Conservation (phyloP, 1,140 invertebrate species). For the Cydia fagiglandana region DNA sequence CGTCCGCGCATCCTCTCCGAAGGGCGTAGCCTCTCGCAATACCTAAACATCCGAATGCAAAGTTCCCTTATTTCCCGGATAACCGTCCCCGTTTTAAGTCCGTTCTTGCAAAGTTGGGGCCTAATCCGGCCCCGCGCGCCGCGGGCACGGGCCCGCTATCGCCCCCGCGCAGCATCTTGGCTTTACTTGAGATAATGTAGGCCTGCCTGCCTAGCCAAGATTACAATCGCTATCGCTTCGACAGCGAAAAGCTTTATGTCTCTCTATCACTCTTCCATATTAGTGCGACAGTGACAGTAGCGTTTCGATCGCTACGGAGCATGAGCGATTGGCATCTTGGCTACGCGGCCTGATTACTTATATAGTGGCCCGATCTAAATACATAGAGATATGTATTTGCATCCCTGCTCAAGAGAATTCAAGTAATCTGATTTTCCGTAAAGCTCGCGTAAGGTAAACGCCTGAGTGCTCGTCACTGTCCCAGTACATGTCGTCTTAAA, state of each 20-base stretch:
- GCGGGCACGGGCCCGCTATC: constrained; percentile 57
- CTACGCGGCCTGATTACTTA: constrained; percentile 22
- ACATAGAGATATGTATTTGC: not conserved
- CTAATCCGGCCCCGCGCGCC: constrained; percentile 51
- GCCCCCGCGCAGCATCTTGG: constrained; percentile 43
- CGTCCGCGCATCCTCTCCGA: not conserved
- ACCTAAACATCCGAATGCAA: constrained; percentile 21
- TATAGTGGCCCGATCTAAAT: not conserved
- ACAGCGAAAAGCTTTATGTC: too few species aligned
- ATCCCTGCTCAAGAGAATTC: too few species aligned
- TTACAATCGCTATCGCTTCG: too few species aligned
- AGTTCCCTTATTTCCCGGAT: constrained; percentile 28
- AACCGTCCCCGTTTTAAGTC: constrained; percentile 14
- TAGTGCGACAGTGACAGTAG: too few species aligned
- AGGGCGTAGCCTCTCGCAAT: not conserved
- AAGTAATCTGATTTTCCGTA: too few species aligned
- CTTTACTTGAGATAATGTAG: constrained; percentile 34
- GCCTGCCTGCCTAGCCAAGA: too few species aligned
- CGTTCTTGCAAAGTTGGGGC: constrained; percentile 43
- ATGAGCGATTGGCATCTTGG: too few species aligned
- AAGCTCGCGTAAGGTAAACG: too few species aligned
- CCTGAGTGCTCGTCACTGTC: too few species aligned
- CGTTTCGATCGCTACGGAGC: too few species aligned
- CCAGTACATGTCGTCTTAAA: too few species aligned
- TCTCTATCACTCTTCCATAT: too few species aligned